phyloP scores from a whole-genome alignment of 2,888 invertebrate genomes.

The Acronicta psi region DNA sequence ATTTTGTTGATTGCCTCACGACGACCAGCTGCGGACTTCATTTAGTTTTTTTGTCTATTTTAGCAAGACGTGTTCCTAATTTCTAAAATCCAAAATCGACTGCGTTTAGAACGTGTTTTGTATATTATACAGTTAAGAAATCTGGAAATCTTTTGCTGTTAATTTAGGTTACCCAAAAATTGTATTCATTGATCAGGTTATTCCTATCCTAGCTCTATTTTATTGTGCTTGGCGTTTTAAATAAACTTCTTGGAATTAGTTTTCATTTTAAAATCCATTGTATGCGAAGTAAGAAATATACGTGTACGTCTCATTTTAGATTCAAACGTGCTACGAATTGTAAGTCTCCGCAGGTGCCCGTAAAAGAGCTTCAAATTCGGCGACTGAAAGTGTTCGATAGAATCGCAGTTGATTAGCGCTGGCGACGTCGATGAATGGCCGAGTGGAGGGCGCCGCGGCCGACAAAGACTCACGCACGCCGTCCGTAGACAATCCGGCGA shows the following conservation, averaged over 20 bases:
- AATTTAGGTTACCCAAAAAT: not conserved
- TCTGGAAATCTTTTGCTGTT: not conserved
- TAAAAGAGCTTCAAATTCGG: constrained; percentile 49
- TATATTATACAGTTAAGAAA: not conserved
- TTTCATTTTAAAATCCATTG: constrained; percentile 22
- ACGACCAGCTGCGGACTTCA: constrained; percentile 43
- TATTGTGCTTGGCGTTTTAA: not conserved
- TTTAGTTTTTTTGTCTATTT: constrained; percentile 38
- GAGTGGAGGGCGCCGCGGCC: constrained; percentile 67
- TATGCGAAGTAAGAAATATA: constrained; percentile 31
- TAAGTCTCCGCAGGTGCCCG: constrained; percentile 43
- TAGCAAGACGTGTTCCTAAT: constrained; percentile 17
- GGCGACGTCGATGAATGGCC: constrained; percentile 74
- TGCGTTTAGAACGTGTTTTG: not conserved
- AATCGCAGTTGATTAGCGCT: constrained; percentile 77
- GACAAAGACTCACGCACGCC: constrained; percentile 84
- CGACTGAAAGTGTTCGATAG: constrained; percentile 56
- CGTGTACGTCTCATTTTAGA: constrained; percentile 49
- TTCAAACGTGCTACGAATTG: constrained; percentile 51
- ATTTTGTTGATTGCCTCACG: constrained; percentile 61
- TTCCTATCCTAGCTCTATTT: constrained; percentile 3
- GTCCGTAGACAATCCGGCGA: constrained; percentile 85
- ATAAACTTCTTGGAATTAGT: constrained; percentile 12
- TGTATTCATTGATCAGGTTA: not conserved
- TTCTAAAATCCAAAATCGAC: not conserved